Percentiles rank a stretch among this genome's conserved stretches.
Conservation (phyloP, 2,888 invertebrate species). For the Mythimna pallens region DNA sequence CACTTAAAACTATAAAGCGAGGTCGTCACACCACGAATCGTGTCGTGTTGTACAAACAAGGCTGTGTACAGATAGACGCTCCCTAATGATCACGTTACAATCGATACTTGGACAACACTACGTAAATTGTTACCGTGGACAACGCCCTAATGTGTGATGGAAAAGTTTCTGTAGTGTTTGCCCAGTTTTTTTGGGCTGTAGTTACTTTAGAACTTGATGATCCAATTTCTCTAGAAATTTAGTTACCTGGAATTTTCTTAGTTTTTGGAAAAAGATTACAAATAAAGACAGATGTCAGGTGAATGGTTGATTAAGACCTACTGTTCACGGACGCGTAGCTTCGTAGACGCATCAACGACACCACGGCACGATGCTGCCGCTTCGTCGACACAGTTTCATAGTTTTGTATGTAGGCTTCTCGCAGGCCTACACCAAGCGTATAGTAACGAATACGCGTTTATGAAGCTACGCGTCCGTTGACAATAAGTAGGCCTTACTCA, state of each 20-base stretch:
- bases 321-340: too few relatives aligned
- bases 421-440: too few relatives aligned
- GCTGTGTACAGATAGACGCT: slow-evolving; percentile 59
- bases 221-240: background rate
- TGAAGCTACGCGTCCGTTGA: too few relatives aligned
- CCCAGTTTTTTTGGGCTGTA: slow-evolving; percentile 4
- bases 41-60: slow-evolving; percentile 63
- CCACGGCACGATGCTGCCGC: too few relatives aligned
- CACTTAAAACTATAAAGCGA: slow-evolving; percentile 62
- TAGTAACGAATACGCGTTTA: too few relatives aligned
- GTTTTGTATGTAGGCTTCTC: too few relatives aligned
- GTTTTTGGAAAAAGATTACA: background rate
- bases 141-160: slow-evolving; percentile 63
- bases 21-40: slow-evolving; percentile 62
- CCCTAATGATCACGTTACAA: slow-evolving; percentile 69
- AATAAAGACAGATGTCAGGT: background rate
- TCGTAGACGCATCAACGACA: too few relatives aligned
- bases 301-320: too few relatives aligned
- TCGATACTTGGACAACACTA: slow-evolving; percentile 60
- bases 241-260: background rate
- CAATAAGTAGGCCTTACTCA: too few relatives aligned
- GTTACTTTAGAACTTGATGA: background rate
- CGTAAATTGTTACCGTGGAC: slow-evolving; percentile 63
- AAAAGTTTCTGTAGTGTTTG: slow-evolving; percentile 38
- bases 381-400: too few relatives aligned